Conservation (phyloP, 2,888 invertebrate genomes). For the Mimumesa dahlbomi region DNA sequence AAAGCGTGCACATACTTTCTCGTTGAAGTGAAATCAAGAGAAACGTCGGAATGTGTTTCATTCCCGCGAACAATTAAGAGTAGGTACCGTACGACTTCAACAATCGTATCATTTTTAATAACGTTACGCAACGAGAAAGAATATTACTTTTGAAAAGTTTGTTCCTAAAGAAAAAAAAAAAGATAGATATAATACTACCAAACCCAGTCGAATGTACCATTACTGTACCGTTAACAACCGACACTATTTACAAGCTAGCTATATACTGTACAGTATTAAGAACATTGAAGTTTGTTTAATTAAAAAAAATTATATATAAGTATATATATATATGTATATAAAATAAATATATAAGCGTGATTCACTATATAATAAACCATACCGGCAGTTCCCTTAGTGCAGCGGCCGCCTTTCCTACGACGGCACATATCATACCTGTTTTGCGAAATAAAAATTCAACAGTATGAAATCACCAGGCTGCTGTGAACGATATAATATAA, state of each 20-base stretch:
- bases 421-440: slow-evolving; percentile 99
- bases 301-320: too few relatives aligned
- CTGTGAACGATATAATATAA: slow-evolving; percentile 32
- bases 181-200: slow-evolving; percentile 29
- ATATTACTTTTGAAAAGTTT: slow-evolving; percentile 25
- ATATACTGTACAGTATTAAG: slow-evolving; percentile 38
- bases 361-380: slow-evolving; percentile 83
- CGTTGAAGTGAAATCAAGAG: too few relatives aligned
- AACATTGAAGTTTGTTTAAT: too few relatives aligned
- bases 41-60: too few relatives aligned
- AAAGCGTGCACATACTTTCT: too few relatives aligned
- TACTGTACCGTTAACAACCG: slow-evolving; percentile 42
- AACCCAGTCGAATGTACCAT: slow-evolving; percentile 35
- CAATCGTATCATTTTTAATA: too few relatives aligned
- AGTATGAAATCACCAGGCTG: slow-evolving; percentile 73
- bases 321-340: too few relatives aligned
- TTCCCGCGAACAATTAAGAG: too few relatives aligned
- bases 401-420: slow-evolving; percentile 96
- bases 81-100: too few relatives aligned
- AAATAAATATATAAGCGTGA: slow-evolving; percentile 68
- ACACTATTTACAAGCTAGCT: slow-evolving; percentile 51
- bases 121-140: slow-evolving; percentile 10
- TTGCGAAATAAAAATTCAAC: slow-evolving; percentile 79
- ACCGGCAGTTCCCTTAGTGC: slow-evolving; percentile 99
- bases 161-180: background rate